These are phyloP conservation scores for Pseudochromis fuscus DNA, from an alignment of 2,797 vertebrate genomes.

Conservation along the genomic window DNA sequence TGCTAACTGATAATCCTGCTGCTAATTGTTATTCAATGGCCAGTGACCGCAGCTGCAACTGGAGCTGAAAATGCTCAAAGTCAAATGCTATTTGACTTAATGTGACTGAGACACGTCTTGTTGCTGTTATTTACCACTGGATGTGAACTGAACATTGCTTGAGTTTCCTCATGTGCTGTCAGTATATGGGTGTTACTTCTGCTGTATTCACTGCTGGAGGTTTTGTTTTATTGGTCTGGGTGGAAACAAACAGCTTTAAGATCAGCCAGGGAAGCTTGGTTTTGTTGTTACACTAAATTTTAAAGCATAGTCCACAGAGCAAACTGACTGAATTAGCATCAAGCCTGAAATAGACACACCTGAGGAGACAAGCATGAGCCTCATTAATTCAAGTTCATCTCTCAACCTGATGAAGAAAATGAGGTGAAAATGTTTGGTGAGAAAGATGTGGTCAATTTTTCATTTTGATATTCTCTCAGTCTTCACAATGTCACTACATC, in stretches of 20 bases:
- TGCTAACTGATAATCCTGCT: not conserved
- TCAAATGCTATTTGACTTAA: slow-evolving; percentile 8
- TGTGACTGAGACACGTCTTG: not conserved
- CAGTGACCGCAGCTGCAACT: slow-evolving; percentile 12
- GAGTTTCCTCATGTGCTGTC: no score
- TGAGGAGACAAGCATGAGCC: no score
- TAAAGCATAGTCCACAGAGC: not conserved
- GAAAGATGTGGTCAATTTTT: no score
- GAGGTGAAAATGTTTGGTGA: no score
- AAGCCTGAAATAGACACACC: not conserved
- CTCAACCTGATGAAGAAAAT: no score
- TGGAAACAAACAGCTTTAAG: not conserved
- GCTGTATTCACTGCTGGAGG: not conserved
- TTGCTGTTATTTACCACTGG: no score
- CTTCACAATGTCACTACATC: not conserved
- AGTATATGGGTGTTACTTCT: no score
- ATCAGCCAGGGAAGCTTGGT: not conserved
- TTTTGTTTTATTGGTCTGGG: not conserved
- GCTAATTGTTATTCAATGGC: not conserved
- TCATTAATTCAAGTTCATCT: no score
- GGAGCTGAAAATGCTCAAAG: slow-evolving; percentile 20
- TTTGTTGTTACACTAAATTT: no score
- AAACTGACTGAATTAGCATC: not conserved
- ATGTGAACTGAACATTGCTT: no score
- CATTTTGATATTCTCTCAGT: no score